phyloP scores from a whole-genome alignment of 2,113 vertebrate species.

The Malurus melanocephalus region DNA sequence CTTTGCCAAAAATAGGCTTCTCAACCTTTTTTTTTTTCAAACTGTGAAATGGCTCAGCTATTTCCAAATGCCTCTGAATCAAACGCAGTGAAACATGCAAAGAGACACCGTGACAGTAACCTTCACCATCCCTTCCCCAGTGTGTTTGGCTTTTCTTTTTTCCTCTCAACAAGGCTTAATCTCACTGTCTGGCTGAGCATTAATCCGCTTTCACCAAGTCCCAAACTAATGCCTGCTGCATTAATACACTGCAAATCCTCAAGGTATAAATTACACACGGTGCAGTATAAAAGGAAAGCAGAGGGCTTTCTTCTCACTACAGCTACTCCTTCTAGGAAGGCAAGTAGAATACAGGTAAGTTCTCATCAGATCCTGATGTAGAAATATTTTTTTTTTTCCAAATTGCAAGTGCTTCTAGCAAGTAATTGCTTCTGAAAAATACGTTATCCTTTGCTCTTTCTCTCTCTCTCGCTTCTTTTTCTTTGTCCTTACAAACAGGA shows the following conservation, averaged over 20 bases:
- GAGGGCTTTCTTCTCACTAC: background rate
- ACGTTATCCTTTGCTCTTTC: background rate
- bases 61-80: slow-evolving; percentile 20
- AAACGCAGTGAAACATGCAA: background rate
- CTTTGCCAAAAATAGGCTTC: background rate
- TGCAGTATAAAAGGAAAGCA: slow-evolving; percentile 74
- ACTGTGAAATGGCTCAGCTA: background rate
- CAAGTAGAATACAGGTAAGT: slow-evolving; percentile 57
- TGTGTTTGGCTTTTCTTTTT: slow-evolving; percentile 33
- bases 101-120: slow-evolving; percentile 15
- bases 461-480: background rate
- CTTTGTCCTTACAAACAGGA: background rate
- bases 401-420: background rate
- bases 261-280: slow-evolving; percentile 58
- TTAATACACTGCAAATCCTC: slow-evolving; percentile 72
- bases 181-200: slow-evolving; percentile 68
- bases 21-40: background rate
- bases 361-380: background rate
- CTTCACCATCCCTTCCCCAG: slow-evolving; percentile 7
- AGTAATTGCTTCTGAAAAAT: background rate
- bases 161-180: slow-evolving; percentile 52
- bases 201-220: slow-evolving; percentile 64
- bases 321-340: slow-evolving; percentile 14
- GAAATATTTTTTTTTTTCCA: background rate
- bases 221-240: slow-evolving; percentile 30